Conservation (phyloP, 2,797 vertebrate species). For the Melanotaenia maccullochi region DNA sequence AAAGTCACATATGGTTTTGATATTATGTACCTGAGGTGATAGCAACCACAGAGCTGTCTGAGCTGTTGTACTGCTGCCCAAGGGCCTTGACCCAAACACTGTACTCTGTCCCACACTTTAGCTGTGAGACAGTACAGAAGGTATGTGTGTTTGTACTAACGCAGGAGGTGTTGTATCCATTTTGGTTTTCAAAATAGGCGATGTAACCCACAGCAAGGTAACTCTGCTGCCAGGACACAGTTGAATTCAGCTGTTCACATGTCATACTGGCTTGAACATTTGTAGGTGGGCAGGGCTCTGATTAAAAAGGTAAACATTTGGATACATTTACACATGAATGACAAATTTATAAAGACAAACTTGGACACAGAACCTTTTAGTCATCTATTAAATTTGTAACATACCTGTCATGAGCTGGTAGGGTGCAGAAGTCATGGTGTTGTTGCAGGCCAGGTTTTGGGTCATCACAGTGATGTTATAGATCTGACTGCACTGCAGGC, state of each 20-base stretch:
- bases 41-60: conserved; percentile 37
- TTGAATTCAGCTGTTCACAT: conserved; percentile 56
- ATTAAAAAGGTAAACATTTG: neutral
- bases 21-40: conserved; percentile 54
- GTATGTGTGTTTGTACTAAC: conserved; percentile 14
- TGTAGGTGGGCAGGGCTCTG: conserved; percentile 81
- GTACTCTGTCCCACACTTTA: conserved; percentile 73
- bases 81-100: conserved; percentile 65
- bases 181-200: conserved; percentile 56
- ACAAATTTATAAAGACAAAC: neutral
- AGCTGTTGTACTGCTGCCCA: conserved; percentile 69
- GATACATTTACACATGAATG: neutral
- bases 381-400: conserved; percentile 6
- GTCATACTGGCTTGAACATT: conserved; percentile 62
- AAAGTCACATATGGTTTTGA: rapidly evolving
- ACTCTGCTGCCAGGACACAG: conserved; percentile 77
- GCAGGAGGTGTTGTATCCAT: conserved; percentile 54
- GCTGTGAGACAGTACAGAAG: conserved; percentile 54
- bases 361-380: neutral
- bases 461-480: conserved; percentile 76
- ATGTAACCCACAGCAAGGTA: conserved; percentile 68
- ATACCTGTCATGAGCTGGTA: conserved; percentile 68
- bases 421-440: conserved; percentile 45
- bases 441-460: conserved; percentile 53
- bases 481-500: conserved; percentile 71